Conservation (phyloP, 2,113 vertebrate species). For the Salminus brasiliensis region DNA sequence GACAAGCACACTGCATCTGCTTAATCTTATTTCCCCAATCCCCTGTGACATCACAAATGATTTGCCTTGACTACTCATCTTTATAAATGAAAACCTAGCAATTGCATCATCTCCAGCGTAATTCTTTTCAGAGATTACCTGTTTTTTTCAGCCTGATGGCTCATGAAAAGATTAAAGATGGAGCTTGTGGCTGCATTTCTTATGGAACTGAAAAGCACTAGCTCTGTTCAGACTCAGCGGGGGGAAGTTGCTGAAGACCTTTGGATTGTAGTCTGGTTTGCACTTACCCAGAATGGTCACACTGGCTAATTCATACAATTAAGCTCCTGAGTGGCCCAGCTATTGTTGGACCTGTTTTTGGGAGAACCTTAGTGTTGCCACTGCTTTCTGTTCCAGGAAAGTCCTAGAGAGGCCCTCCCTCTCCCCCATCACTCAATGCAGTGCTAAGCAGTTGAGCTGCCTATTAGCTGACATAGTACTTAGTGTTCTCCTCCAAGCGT, state of each 20-base stretch:
- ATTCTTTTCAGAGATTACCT: slow-evolving; percentile 9
- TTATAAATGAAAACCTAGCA: slow-evolving; percentile 5
- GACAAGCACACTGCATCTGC: slow-evolving; percentile 17
- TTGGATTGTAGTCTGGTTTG: background rate
- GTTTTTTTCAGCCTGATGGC: background rate
- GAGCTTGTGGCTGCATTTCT: background rate
- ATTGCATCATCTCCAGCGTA: background rate
- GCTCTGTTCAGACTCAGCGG: background rate
- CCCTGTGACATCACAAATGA: slow-evolving; percentile 44
- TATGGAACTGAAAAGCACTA: background rate
- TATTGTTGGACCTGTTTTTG: no score
- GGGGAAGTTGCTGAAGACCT: background rate
- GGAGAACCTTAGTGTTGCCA: no score
- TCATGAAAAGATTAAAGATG: background rate
- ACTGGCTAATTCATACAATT: no score
- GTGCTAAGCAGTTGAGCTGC: no score
- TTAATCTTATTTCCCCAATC: slow-evolving; percentile 54
- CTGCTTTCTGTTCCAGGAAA: no score
- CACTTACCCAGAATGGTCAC: no score
- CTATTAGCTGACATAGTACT: no score
- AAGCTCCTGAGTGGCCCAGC: no score
- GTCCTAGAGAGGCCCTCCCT: no score
- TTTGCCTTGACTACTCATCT: slow-evolving; percentile 45
- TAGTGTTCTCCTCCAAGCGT: no score
- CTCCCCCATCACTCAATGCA: no score